Percentiles rank a stretch among this genome's conserved stretches.
Evolutionary conservation across 2,797 vertebrate species (phyloP).

Genomic region (Xerus rutilus): DNA sequence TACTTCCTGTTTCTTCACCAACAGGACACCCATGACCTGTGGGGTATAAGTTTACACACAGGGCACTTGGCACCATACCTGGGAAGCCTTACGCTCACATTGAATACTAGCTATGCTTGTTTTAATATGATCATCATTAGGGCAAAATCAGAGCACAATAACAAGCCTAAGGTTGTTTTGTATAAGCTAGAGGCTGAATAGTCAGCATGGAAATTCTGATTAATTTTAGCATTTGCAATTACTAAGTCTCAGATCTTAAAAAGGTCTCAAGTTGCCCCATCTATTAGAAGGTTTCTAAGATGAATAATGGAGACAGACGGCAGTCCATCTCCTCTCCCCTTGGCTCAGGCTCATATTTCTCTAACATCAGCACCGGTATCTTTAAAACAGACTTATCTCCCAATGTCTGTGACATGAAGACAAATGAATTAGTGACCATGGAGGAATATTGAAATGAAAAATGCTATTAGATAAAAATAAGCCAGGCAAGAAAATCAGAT

Average conservation of each 20-base stretch:
- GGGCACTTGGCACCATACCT: not conserved
- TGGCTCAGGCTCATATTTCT: not conserved
- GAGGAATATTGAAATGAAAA: conserved; percentile 47
- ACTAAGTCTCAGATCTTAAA: not conserved
- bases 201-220: not conserved
- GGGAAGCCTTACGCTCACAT: not conserved
- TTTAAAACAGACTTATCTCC: not conserved
- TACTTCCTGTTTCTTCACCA: not conserved
- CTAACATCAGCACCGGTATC: not conserved
- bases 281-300: not conserved
- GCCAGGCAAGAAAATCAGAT: conserved; percentile 31
- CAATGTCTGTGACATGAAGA: not conserved
- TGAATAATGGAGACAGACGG: too few relatives aligned
- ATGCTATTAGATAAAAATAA: conserved; percentile 23
- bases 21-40: too few relatives aligned
- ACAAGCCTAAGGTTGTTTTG: not conserved
- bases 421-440: not conserved
- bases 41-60: not conserved
- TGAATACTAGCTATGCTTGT: not conserved
- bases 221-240: not conserved
- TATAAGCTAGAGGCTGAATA: not conserved
- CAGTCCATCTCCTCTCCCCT: not conserved
- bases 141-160: not conserved
- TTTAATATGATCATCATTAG: not conserved
- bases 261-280: not conserved